These are phyloP conservation scores for Amyelois transitella DNA, from an alignment of 1,140 invertebrate genomes.

Conservation along the genomic window DNA sequence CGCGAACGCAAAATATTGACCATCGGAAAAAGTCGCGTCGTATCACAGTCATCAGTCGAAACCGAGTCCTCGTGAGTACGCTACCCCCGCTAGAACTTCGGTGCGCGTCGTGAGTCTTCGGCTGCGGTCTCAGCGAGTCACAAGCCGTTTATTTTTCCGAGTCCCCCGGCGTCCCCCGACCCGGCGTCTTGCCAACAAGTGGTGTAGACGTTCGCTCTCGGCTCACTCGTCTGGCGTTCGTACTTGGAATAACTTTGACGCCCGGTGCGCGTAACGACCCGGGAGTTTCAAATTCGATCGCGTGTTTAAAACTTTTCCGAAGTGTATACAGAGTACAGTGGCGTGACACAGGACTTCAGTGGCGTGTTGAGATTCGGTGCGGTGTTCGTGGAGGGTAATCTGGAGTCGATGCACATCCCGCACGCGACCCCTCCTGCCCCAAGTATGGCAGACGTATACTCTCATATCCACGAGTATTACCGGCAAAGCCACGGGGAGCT, in stretches of 20 bases:
- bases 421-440: slow-evolving; percentile 68
- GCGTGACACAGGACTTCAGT: slow-evolving; percentile 54
- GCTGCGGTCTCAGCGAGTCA: slow-evolving; percentile 57
- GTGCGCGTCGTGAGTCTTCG: slow-evolving; percentile 66
- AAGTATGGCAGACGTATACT: slow-evolving; percentile 81
- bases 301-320: slow-evolving; percentile 58
- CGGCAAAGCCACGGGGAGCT: slow-evolving; percentile 92
- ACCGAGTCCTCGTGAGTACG: slow-evolving; percentile 67
- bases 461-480: slow-evolving; percentile 84
- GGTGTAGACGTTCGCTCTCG: slow-evolving; percentile 46
- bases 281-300: slow-evolving; percentile 53
- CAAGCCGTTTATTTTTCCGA: slow-evolving; percentile 51
- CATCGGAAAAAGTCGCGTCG: slow-evolving; percentile 76
- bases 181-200: slow-evolving; percentile 69
- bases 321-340: slow-evolving; percentile 47
- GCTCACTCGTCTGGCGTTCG: slow-evolving; percentile 61
- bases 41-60: slow-evolving; percentile 75
- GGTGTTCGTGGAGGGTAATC: slow-evolving; percentile 45
- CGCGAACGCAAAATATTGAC: slow-evolving; percentile 75
- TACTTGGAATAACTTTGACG: slow-evolving; percentile 59
- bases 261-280: slow-evolving; percentile 30
- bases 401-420: slow-evolving; percentile 73
- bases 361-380: slow-evolving; percentile 43
- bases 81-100: slow-evolving; percentile 61
- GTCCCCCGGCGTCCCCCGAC: no score